Conservation (phyloP, 2,113 vertebrate genomes). For the Dasyurus viverrinus region DNA sequence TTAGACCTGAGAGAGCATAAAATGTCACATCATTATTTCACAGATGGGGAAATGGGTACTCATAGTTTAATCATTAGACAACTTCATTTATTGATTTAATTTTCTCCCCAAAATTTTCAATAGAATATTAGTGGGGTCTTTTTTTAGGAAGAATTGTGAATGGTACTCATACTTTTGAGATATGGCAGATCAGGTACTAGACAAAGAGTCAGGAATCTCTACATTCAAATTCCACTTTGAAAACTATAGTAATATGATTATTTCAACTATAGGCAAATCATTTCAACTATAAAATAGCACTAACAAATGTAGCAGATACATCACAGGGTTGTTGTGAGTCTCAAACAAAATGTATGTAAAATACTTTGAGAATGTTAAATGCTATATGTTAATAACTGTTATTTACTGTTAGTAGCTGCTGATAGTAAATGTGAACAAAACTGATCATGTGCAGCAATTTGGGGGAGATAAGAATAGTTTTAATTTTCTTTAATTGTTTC, state of each 20-base stretch:
- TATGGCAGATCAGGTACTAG: neutral
- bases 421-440: neutral
- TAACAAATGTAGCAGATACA: neutral
- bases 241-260: neutral
- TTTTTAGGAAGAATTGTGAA: neutral
- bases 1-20: neutral
- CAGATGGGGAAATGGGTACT: neutral
- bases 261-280: no score
- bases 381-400: neutral
- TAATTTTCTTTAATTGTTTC: neutral
- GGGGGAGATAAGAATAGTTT: neutral
- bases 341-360: neutral
- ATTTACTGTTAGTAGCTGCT: neutral
- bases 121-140: neutral
- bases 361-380: neutral
- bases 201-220: neutral
- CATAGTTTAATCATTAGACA: neutral
- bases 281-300: neutral
- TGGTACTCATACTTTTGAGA: neutral
- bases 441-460: neutral
- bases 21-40: neutral
- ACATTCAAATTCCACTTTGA: neutral
- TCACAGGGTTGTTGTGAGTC: neutral
- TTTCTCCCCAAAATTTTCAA: neutral
- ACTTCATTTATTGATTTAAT: neutral